phyloP scores from a whole-genome alignment of 2,888 invertebrate genomes.

The Rhamphomyia laevipes region DNA sequence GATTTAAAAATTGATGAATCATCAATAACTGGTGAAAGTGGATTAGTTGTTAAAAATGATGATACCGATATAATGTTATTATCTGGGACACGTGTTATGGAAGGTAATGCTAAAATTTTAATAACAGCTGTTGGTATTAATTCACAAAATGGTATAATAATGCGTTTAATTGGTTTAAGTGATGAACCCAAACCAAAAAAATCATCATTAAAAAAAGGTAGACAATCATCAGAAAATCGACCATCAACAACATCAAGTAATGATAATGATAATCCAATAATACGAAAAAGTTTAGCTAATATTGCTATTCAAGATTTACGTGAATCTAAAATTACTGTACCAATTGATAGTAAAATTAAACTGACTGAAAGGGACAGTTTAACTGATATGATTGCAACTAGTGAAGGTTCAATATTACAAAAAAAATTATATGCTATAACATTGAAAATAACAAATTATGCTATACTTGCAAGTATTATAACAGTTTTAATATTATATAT shows the following conservation, averaged over 20 bases:
- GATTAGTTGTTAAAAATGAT: constrained; percentile 46
- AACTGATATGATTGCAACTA: too few relatives aligned
- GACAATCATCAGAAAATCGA: constrained; percentile 76
- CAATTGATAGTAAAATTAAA: too few relatives aligned
- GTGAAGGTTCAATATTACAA: constrained; percentile 89
- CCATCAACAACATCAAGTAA: too few relatives aligned
- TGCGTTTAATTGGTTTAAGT: constrained; percentile 67
- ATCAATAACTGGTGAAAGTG: constrained; percentile 93
- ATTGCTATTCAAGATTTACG: too few relatives aligned
- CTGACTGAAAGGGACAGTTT: too few relatives aligned
- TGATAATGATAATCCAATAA: constrained; percentile 51
- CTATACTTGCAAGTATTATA: constrained; percentile 84
- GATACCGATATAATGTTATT: constrained; percentile 85
- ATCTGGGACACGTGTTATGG: constrained; percentile 97
- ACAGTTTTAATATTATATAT: constrained; percentile 88
- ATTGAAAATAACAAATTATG: constrained; percentile 96
- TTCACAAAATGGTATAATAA: constrained; percentile 95
- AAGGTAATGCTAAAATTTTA: constrained; percentile 94
- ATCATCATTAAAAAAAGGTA: constrained; percentile 75
- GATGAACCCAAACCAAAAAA: too few relatives aligned
- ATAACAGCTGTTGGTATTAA: constrained; percentile 82
- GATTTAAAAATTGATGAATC: constrained; percentile 94
- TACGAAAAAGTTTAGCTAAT: too few relatives aligned
- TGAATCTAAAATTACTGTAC: too few relatives aligned
- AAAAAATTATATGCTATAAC: constrained; percentile 93